Evolutionary conservation across 2,113 vertebrate genomes (phyloP).

Genomic region (Ancistrus triradiatus): DNA sequence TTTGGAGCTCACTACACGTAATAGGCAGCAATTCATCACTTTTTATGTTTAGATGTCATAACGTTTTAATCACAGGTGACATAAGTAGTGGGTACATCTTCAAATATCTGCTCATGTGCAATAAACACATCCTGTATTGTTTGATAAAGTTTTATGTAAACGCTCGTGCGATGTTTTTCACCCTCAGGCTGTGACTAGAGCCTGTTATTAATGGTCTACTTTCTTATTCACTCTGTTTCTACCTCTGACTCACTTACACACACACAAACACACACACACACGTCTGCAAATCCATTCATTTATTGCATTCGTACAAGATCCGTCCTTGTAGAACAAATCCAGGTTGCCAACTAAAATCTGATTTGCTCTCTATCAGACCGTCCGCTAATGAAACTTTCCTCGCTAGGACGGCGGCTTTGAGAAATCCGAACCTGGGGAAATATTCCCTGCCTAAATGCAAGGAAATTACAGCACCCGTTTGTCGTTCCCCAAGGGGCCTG

Average conservation of each 20-base stretch:
- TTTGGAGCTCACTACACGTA: too few species aligned
- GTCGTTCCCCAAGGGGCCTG: slow-evolving; percentile 42
- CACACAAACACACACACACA: slow-evolving; percentile 2
- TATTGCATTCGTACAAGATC: background rate
- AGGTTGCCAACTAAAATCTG: slow-evolving; percentile 21
- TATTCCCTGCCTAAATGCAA: slow-evolving; percentile 45
- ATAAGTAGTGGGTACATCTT: too few species aligned
- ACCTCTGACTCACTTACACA: background rate
- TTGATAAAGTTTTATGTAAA: background rate
- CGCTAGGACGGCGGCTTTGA: slow-evolving; percentile 29
- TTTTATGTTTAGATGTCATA: too few species aligned
- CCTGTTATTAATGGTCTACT: background rate
- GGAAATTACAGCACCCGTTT: slow-evolving; percentile 56
- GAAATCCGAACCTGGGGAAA: slow-evolving; percentile 33
- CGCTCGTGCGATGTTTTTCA: too few species aligned
- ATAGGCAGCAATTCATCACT: too few species aligned
- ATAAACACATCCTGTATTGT: too few species aligned
- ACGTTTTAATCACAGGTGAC: too few species aligned
- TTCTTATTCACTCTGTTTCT: background rate
- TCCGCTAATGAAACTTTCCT: slow-evolving; percentile 11
- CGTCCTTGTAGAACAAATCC: slow-evolving; percentile 7
- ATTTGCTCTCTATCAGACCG: slow-evolving; percentile 18
- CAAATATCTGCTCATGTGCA: too few species aligned
- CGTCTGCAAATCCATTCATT: slow-evolving; percentile 2
- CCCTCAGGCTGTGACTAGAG: background rate